Conservation (phyloP, 2,888 invertebrate species). For the Trypoxylon attenuatum region DNA sequence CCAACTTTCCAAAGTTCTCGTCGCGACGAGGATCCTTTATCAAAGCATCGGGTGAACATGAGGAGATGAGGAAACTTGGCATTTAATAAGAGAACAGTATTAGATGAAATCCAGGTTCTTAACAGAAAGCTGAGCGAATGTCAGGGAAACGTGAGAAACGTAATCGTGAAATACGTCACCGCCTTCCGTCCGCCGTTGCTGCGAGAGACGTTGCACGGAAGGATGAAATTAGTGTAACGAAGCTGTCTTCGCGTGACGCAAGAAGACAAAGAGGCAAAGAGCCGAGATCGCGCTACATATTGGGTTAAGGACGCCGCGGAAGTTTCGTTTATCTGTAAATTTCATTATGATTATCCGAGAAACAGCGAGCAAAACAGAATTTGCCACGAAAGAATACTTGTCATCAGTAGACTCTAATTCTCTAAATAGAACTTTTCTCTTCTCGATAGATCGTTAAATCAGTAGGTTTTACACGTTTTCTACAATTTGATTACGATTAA, state of each 20-base stretch:
- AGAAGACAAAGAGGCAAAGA: too few species aligned
- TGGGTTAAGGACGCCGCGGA: conserved; percentile 48
- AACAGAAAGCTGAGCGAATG: conserved; percentile 47
- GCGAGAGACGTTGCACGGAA: conserved; percentile 32
- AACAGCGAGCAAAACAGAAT: too few species aligned
- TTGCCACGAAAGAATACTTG: conserved; percentile 13
- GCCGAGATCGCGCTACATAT: conserved; percentile 31
- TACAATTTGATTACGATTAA: too few species aligned
- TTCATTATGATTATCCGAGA: conserved; percentile 17
- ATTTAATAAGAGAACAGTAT: too few species aligned
- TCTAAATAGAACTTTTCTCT: too few species aligned
- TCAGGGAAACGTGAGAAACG: conserved; percentile 52
- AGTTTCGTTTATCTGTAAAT: conserved; percentile 26
- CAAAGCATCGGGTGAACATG: too few species aligned
- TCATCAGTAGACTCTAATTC: not conserved
- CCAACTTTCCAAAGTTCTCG: too few species aligned
- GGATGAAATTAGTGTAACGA: conserved; percentile 52
- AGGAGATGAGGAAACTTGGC: too few species aligned
- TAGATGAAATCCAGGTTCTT: conserved; percentile 19
- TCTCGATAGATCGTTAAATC: too few species aligned
- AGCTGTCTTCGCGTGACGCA: conserved; percentile 42
- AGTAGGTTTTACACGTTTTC: too few species aligned
- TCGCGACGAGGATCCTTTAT: too few species aligned
- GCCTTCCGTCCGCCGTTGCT: conserved; percentile 44
- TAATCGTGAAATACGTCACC: conserved; percentile 47